Evolutionary conservation across 1,140 invertebrate species (phyloP).

Genomic region (Heliconius nattereri): DNA sequence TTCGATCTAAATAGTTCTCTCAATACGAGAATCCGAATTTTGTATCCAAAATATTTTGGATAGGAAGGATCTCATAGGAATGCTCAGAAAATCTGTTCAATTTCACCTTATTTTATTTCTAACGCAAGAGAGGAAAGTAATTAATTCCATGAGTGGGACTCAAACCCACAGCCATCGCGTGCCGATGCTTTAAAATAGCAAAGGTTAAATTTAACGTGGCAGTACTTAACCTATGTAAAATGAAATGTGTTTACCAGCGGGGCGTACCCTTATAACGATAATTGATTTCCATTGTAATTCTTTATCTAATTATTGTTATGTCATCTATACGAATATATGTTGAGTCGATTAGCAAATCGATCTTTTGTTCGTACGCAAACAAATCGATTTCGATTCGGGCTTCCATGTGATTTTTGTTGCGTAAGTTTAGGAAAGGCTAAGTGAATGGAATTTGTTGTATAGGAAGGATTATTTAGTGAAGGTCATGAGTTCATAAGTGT

Average conservation of each 20-base stretch:
- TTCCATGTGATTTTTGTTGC: slow-evolving; percentile 4
- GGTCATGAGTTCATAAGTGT: not conserved
- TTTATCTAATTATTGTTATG: slow-evolving; percentile 35
- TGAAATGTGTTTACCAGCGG: slow-evolving; percentile 11
- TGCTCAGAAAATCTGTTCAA: too few species aligned
- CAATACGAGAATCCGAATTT: too few species aligned
- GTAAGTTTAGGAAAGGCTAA: not conserved
- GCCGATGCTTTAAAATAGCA: not conserved
- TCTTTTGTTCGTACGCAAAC: slow-evolving; percentile 16
- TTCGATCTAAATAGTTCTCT: too few species aligned
- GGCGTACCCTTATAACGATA: slow-evolving; percentile 19
- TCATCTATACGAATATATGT: slow-evolving; percentile 27
- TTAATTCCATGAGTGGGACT: not conserved
- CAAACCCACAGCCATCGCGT: not conserved
- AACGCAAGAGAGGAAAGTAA: not conserved
- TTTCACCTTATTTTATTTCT: not conserved
- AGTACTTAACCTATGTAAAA: not conserved
- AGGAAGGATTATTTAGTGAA: not conserved
- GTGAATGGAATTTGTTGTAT: slow-evolving; percentile 8
- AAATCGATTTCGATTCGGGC: not conserved
- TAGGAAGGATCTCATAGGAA: too few species aligned
- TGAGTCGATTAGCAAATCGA: slow-evolving; percentile 28
- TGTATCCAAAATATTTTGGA: too few species aligned
- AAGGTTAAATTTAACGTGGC: slow-evolving; percentile 17
- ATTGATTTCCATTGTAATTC: slow-evolving; percentile 25